These are phyloP conservation scores for Eulemur macaco DNA, from an alignment of 2,113 vertebrate species.

Conservation along the genomic window DNA sequence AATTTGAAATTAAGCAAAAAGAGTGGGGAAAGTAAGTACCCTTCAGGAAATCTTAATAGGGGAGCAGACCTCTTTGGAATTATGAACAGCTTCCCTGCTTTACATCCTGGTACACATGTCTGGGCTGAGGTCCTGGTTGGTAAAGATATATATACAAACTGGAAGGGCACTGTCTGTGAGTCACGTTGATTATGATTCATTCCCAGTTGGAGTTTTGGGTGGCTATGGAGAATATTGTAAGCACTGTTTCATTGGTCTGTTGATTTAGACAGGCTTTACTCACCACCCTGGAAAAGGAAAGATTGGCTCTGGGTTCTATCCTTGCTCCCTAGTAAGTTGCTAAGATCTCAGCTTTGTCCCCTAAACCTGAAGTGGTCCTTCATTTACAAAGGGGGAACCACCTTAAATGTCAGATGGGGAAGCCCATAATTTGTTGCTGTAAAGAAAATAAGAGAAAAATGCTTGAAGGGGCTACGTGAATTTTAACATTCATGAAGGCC, in stretches of 20 bases:
- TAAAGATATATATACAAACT: neutral
- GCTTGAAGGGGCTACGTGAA: neutral
- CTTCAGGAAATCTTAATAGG: neutral
- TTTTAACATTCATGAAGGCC: neutral
- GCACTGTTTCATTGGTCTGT: neutral
- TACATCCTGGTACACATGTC: neutral
- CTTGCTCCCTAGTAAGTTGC: neutral
- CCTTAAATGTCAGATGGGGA: neutral
- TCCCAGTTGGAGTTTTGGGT: neutral
- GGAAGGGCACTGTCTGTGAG: neutral
- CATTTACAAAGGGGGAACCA: neutral
- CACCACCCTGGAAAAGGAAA: neutral
- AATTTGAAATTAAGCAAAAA: constrained; percentile 40
- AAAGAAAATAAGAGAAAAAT: neutral
- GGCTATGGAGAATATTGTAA: neutral
- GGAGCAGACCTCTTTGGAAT: neutral
- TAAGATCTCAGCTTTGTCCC: neutral
- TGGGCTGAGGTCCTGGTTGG: neutral
- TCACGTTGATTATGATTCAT: neutral
- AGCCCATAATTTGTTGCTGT: neutral
- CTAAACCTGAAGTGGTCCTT: neutral
- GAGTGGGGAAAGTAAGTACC: neutral
- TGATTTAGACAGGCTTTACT: neutral
- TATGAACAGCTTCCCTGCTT: neutral
- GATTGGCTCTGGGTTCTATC: neutral